Base-by-base conservation (phyloP, 2,113 vertebrate species). In the Syrmaticus mikado region DNA sequence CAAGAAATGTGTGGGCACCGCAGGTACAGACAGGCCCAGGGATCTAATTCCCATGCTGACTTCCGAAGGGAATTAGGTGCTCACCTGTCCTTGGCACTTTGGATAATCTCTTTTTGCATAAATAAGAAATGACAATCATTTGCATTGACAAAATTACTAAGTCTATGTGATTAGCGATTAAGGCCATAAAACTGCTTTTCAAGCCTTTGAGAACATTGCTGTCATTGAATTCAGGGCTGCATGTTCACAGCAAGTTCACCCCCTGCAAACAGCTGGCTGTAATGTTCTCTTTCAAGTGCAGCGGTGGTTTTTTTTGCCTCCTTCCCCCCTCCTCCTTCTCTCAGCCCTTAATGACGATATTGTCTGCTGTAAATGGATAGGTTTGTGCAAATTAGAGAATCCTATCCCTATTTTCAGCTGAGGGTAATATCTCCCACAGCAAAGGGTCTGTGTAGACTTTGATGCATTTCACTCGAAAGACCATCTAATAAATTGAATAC, bases 121-220 rank as follows among this genome's bases (percentile, higher is more conserved):
- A 90, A 96, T 91, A 96, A 96, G 85, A 87, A 18, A 94, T 94
- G 76, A 86, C 48, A 52, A 36, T 82, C 40, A 95, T 94, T 92
- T 94, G 28, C 76, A 88, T 65, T 65, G 92, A 79, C 79, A 96
- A 74, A 70, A 66, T 85, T 89, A 60, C 73, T 30, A 61, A 83
- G 71, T 84, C 43, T 60, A 5, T 82, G 53, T 58, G 55, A 70
- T 88, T 75, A 61, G 65, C 66, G 36, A 55, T 24, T 89, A 67
- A 70, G 82, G 46, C 65, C 80, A 41, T 16, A 70, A 71, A 75
- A 27, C 18, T n/a, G 62, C 52, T 40, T 4, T 34, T 82, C 32
- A 34, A 34, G 48, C 53, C 70, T 88, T 41, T 1, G 13, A 76
- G 73, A 88, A 36, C 0, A 0, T 17, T 50, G 55, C 68, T 75